Conservation (phyloP, 2,888 invertebrate species). For the Athalia cordata region DNA sequence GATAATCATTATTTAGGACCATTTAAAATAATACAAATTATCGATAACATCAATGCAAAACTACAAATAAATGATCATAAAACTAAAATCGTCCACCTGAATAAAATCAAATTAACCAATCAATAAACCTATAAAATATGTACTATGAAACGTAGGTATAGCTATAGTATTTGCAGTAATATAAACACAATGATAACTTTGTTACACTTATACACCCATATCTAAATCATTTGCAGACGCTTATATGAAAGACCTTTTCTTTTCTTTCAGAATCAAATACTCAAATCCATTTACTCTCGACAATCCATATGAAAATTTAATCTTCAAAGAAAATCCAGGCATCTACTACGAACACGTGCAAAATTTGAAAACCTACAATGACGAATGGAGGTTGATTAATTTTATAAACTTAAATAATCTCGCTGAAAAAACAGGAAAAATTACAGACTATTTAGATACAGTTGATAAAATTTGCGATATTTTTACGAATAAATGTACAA, state of each 20-base stretch:
- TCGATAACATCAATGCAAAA: neutral
- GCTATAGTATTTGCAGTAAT: too few species aligned
- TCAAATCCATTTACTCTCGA: neutral
- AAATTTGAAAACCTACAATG: neutral
- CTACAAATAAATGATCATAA: neutral
- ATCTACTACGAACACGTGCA: constrained; percentile 23
- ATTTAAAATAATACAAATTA: neutral
- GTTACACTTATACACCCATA: too few species aligned
- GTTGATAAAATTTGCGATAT: neutral
- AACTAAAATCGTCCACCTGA: neutral
- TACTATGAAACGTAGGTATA: too few species aligned
- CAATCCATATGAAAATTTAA: neutral
- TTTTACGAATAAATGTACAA: neutral
- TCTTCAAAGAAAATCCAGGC: neutral
- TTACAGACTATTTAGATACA: neutral
- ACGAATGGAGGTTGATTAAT: constrained; percentile 16
- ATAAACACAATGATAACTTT: too few species aligned
- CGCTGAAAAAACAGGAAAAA: neutral
- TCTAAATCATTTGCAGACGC: too few species aligned
- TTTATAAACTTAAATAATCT: neutral
- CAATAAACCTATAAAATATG: too few species aligned
- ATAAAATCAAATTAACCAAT: neutral
- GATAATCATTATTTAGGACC: too few species aligned
- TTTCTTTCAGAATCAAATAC: too few species aligned
- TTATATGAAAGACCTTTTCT: too few species aligned